Evolutionary conservation across 64 coral and sea anemone genomes (phyloP), one percentile per base, ranked within the genome.

Genomic region (Montipora capricornis): DNA sequence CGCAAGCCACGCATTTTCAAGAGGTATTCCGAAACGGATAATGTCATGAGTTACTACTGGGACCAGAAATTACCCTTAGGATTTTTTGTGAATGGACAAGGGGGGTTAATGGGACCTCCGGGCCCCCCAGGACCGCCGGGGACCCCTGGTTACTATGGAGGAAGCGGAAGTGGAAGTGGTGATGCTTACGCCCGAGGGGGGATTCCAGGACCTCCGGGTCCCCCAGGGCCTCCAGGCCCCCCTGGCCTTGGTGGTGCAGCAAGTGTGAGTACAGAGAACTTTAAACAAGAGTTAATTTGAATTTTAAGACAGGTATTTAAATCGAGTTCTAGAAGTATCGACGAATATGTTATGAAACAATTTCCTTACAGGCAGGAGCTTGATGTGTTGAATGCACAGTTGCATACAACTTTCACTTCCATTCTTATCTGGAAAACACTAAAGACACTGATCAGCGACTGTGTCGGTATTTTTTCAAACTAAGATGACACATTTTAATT

Each of bases 111-210:
- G 7, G 98, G 98, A 2, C 89, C 92, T 45, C 86, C 95, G 14
- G 95, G 98, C 19, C 92, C 82, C 8, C 91, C 94, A 8, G 91
- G 87, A 73, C 88, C 90, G n/a, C 95, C 91, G 17, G 94, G 91
- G 22, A 5, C 71, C 1, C 24, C 82, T 5, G 81, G 49, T 68
- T 78, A 73, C 58, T 68, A 62, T 45, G 91, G 93, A 80, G 94
- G 96, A 10, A 92, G 92, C 50, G 98, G 98, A 57, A 99, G 95
- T 55, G 98, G 98, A 59, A 89, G 60, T 58, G 97, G 97, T 37
- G 74, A 61, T 19, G 47, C 79, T 47, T 17, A 58, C 82, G 9
- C 91, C 45, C 87, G 88, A 26, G 94, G 92, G 68, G 88, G 92
- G 6, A 93, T 92, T 77, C 95, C 95, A 45, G 98, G 95, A n/a